Conservation (phyloP, 2,797 vertebrate genomes). For the Phaenicophaeus curvirostris region DNA sequence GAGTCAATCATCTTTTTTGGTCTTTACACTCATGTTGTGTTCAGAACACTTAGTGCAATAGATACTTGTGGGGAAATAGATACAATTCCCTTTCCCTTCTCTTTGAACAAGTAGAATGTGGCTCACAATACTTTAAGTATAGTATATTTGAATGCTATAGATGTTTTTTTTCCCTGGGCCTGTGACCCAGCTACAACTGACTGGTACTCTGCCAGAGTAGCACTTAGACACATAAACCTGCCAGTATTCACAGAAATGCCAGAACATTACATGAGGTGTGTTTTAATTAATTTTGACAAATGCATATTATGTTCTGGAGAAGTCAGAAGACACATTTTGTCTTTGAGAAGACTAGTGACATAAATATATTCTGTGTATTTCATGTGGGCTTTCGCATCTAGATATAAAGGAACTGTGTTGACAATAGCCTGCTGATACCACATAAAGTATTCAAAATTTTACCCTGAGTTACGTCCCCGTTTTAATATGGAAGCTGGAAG, state of each 20-base stretch:
- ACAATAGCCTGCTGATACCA: not conserved
- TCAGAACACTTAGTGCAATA: not conserved
- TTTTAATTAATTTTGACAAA: not conserved
- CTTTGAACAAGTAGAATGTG: not conserved
- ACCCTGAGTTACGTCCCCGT: not conserved
- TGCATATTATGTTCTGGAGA: not conserved
- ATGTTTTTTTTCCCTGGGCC: not conserved
- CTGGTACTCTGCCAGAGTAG: not conserved
- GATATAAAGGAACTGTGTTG: not conserved
- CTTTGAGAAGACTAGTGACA: not conserved
- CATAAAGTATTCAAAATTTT: fast-evolving
- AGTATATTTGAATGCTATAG: not conserved
- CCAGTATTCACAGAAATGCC: not conserved
- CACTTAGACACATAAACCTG: not conserved
- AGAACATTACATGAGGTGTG: not conserved
- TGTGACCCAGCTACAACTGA: not conserved
- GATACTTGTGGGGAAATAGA: not conserved
- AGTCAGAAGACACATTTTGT: not conserved
- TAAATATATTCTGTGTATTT: not conserved
- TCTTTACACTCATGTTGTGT: not conserved
- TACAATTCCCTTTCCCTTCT: not conserved
- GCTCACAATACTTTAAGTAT: not conserved
- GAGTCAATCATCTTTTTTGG: not conserved
- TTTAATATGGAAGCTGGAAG: not conserved
- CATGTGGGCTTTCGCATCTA: not conserved